These are phyloP conservation scores for Trichogramma evanescens DNA, from an alignment of 2,888 invertebrate species.

Conservation along the genomic window DNA sequence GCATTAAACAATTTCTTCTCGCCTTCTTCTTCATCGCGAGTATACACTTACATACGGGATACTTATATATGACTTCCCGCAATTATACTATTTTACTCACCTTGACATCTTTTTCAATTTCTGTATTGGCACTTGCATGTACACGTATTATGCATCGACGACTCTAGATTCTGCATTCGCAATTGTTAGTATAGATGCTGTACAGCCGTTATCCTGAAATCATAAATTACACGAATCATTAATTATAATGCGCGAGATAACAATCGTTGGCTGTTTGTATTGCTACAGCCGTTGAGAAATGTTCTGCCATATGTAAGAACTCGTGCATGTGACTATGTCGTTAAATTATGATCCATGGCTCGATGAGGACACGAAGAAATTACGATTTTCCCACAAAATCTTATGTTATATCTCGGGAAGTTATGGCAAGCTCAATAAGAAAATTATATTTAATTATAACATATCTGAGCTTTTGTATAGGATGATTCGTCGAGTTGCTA, in stretches of 20 bases:
- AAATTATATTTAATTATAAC: no score
- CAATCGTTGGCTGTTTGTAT: no score
- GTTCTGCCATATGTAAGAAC: neutral
- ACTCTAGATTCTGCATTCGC: no score
- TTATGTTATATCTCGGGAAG: no score
- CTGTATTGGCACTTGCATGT: no score
- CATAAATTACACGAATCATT: slow-evolving; percentile 17
- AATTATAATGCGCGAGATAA: slow-evolving; percentile 8
- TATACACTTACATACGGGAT: neutral
- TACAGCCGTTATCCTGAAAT: slow-evolving; percentile 13
- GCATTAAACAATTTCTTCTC: slow-evolving; percentile 17
- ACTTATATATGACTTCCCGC: neutral
- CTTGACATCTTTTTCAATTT: slow-evolving; percentile 15
- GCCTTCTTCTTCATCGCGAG: slow-evolving; percentile 31
- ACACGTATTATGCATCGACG: no score
- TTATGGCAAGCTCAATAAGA: no score
- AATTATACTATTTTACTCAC: slow-evolving; percentile 14
- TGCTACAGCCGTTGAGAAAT: no score
- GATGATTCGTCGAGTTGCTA: no score
- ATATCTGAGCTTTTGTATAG: no score
- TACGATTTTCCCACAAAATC: neutral
- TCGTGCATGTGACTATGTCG: neutral
- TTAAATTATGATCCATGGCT: neutral
- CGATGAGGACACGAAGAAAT: neutral
- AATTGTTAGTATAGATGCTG: neutral